Evolutionary conservation across 2,888 invertebrate genomes (phyloP).

Genomic region (Agrotis puta): DNA sequence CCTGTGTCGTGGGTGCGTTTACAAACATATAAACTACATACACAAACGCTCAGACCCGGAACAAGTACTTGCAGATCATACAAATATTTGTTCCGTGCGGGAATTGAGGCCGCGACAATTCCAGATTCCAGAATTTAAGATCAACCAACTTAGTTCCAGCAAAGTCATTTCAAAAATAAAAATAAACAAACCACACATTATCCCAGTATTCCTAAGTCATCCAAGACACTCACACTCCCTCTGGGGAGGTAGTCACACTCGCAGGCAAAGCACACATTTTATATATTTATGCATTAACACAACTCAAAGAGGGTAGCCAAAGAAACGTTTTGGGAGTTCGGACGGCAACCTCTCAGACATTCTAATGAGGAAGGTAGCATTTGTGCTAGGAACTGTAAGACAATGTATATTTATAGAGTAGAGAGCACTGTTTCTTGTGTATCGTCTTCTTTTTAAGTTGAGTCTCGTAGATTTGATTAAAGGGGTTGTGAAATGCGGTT

Average conservation of each 20-base stretch:
- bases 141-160: neutral
- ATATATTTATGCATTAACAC: slow-evolving; percentile 75
- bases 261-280: slow-evolving; percentile 69
- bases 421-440: slow-evolving; percentile 22
- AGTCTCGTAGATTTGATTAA: slow-evolving; percentile 6
- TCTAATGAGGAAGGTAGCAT: slow-evolving; percentile 80
- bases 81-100: too few species aligned
- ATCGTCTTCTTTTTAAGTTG: slow-evolving; percentile 15
- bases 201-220: neutral
- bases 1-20: too few species aligned
- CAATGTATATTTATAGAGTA: slow-evolving; percentile 57
- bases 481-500: neutral
- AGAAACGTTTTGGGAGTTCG: slow-evolving; percentile 80
- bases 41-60: too few species aligned
- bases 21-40: too few species aligned
- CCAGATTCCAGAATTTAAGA: too few species aligned
- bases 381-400: slow-evolving; percentile 72
- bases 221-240: slow-evolving; percentile 42
- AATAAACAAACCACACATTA: neutral
- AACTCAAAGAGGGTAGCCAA: slow-evolving; percentile 76
- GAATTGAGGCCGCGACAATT: too few species aligned
- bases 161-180: neutral
- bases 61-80: too few species aligned
- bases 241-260: slow-evolving; percentile 31
- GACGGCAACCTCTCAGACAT: slow-evolving; percentile 82